A percentile compares a stretch with the other conserved stretches of the same genome.
These are phyloP conservation scores for Tapirus indicus DNA, from an alignment of 2,797 vertebrate species.

Conservation along the genomic window DNA sequence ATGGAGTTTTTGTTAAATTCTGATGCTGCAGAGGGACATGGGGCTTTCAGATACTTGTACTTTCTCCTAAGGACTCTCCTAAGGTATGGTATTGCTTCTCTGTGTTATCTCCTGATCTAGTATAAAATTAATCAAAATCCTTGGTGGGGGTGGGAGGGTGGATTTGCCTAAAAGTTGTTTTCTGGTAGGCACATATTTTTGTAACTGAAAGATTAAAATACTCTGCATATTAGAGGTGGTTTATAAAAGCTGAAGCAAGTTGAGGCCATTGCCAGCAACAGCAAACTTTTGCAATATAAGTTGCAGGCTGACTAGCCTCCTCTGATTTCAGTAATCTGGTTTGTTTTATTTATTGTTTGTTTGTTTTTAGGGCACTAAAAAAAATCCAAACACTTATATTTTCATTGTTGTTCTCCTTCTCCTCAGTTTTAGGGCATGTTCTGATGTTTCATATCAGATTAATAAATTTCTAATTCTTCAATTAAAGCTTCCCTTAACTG, in stretches of 20 bases:
- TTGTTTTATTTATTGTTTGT: not conserved
- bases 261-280: not conserved
- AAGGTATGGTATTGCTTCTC: not conserved
- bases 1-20: not conserved
- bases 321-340: constrained; percentile 38
- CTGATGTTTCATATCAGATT: constrained; percentile 52
- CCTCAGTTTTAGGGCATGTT: constrained; percentile 21
- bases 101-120: constrained; percentile 1
- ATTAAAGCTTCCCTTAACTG: constrained; percentile 27
- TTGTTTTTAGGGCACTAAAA: not conserved
- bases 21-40: not conserved
- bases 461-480: constrained; percentile 16
- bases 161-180: constrained; percentile 50
- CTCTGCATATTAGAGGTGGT: not conserved
- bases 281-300: not conserved
- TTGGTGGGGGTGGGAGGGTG: not conserved
- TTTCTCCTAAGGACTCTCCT: not conserved
- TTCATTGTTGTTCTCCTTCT: not conserved
- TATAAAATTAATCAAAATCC: constrained; percentile 44
- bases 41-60: constrained; percentile 1
- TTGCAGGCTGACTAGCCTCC: not conserved
- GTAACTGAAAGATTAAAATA: constrained; percentile 40
- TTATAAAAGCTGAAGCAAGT: constrained; percentile 23
- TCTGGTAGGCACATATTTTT: constrained; percentile 16
- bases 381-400: constrained; percentile 32